These are phyloP conservation scores for Coptodon bakossiorum DNA, from an alignment of 2,113 vertebrate species.

Conservation along the genomic window DNA sequence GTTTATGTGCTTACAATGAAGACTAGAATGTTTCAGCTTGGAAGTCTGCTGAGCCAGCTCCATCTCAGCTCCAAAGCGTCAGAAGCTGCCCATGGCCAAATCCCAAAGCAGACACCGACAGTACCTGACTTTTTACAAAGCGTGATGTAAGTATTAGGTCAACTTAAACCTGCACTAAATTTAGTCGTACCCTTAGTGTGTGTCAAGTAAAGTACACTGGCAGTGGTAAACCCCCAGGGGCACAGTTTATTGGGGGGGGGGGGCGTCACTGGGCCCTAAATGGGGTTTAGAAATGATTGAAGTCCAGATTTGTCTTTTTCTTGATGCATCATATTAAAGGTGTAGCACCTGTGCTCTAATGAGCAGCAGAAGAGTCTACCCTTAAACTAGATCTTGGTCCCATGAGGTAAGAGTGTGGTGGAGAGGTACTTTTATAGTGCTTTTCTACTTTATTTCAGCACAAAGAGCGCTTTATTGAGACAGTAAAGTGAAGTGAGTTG, in stretches of 20 bases:
- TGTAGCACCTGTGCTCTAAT: not conserved
- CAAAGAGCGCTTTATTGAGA: not conserved
- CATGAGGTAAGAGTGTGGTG: not conserved
- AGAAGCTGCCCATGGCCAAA: slow-evolving; percentile 7
- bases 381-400: not conserved
- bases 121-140: slow-evolving; percentile 53
- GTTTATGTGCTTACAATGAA: not conserved
- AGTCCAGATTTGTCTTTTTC: not conserved
- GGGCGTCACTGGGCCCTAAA: not conserved
- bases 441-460: not conserved
- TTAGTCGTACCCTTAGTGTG: not conserved
- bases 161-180: not conserved
- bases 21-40: slow-evolving; percentile 52
- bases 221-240: not conserved
- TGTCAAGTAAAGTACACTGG: not conserved
- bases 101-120: not conserved
- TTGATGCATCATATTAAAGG: not conserved
- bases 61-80: slow-evolving; percentile 20
- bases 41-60: slow-evolving; percentile 50
- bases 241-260: not conserved
- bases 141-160: slow-evolving; percentile 35
- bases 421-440: no score
- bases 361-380: not conserved
- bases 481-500: not conserved
- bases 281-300: not conserved